Base-by-base conservation (phyloP, 2,113 vertebrate genomes). In the Mellivora capensis region DNA sequence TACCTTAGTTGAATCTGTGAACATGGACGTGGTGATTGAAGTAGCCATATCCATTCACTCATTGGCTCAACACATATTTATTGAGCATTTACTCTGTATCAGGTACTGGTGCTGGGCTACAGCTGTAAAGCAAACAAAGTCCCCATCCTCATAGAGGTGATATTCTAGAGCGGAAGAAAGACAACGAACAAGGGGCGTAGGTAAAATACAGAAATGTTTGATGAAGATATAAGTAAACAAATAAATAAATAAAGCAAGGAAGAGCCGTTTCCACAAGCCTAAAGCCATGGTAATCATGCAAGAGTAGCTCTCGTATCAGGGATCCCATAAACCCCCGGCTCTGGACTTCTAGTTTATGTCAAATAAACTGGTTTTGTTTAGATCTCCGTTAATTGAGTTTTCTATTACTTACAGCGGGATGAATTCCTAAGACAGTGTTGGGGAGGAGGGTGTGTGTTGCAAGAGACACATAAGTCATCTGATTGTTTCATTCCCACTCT, bases 401-500 rank as follows among this genome's bases (percentile, higher is more conserved):
- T 77, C 96, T 86, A 80, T 96, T 95, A 93, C 96, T 96, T 91
- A 93, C 90, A 67, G 87, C 54, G 74, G 90, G 96, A 57, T 93
- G 74, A 69, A 83, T 91, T 86, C 77, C 77, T 37, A 72, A 94
- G 90, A 49, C 81, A 29, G 87, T 57, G 76, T 11, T 39, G 2
- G 5, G 29, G 29, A 27, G 13, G 12, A 27, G 44, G 23, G 47
- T 90, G 71, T 61, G 81, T 82, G 62, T 67, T 67, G 61, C 81
- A 86, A 83, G 90, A 98, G 90, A 96, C 90, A 87, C 96, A 95
- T 87, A 96, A 95, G 96, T 96, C 94, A 96, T 84, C 97, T 96
- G 92, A 97, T 96, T 92, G 94, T 91, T 96, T 94, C n/a, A 86
- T 96, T 64, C 59, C 37, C 52, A 9, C 90, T 96, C 59, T 90